phyloP scores from a whole-genome alignment of 35 echinoderm and acorn worm species.

The Stichopus chloronotus region DNA sequence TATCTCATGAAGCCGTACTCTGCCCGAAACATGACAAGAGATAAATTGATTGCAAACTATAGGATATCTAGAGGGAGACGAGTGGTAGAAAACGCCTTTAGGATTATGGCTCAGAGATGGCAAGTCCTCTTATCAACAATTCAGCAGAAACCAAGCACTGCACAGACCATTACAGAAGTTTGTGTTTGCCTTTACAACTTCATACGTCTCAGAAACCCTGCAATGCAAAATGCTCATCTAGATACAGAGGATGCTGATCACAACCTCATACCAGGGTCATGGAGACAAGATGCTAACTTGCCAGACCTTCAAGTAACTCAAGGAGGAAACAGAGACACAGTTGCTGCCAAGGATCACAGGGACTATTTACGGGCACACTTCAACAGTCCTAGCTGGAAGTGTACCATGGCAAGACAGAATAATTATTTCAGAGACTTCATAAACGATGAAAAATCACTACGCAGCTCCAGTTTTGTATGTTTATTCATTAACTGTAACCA shows the following conservation, averaged over 20 bases:
- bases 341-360: neutral
- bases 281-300: neutral
- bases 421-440: too few species aligned
- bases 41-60: slow-evolving; percentile 12
- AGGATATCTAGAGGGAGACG: neutral
- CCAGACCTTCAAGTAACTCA: neutral
- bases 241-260: too few species aligned
- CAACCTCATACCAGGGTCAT: neutral
- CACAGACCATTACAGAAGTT: neutral
- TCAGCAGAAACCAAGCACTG: neutral
- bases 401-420: too few species aligned
- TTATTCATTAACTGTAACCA: too few species aligned
- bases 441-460: too few species aligned
- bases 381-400: too few species aligned
- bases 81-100: slow-evolving; percentile 51
- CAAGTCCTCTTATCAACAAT: slow-evolving; percentile 42
- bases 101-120: slow-evolving; percentile 29
- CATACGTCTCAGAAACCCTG: neutral
- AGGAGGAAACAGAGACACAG: neutral
- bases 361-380: too few species aligned
- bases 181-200: neutral
- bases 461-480: too few species aligned
- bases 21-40: neutral
- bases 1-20: slow-evolving; percentile 6
- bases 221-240: neutral